Conservation (phyloP, 1,140 invertebrate genomes). For the Carcinoscorpius rotundicauda region DNA sequence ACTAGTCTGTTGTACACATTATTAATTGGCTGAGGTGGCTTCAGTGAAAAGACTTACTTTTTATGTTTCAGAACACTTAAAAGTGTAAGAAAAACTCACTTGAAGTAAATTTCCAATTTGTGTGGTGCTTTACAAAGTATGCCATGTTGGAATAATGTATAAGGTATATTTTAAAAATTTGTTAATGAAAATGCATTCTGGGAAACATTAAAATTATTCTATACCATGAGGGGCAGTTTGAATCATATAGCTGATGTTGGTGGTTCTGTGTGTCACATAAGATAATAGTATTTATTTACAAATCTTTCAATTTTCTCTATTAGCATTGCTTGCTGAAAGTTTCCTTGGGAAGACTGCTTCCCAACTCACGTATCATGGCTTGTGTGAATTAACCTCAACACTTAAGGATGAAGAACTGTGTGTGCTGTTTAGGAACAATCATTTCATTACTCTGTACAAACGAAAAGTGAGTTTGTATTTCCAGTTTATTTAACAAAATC, state of each 20-base stretch:
- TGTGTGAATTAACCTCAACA: slow-evolving; percentile 39
- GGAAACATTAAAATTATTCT: background rate
- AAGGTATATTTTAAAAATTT: background rate
- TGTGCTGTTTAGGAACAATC: slow-evolving; percentile 49
- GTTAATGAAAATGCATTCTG: background rate
- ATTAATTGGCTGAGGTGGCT: too few species aligned
- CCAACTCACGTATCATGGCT: slow-evolving; percentile 46
- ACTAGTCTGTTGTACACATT: too few species aligned
- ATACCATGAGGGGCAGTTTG: background rate
- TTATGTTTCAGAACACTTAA: too few species aligned
- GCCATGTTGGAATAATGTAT: background rate
- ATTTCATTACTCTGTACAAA: slow-evolving; percentile 45
- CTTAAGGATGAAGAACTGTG: slow-evolving; percentile 42
- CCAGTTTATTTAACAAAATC: background rate
- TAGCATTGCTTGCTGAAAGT: slow-evolving; percentile 40
- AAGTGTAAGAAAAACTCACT: too few species aligned
- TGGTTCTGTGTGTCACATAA: background rate
- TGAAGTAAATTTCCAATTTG: too few species aligned
- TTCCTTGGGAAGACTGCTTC: slow-evolving; percentile 43
- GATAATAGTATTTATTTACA: background rate
- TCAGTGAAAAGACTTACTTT: too few species aligned
- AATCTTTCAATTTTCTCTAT: slow-evolving; percentile 15
- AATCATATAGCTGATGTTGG: background rate
- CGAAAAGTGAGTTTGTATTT: slow-evolving; percentile 34
- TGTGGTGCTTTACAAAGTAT: too few species aligned